Conservation (phyloP, 2,113 vertebrate species). For the Bubalus kerabau region DNA sequence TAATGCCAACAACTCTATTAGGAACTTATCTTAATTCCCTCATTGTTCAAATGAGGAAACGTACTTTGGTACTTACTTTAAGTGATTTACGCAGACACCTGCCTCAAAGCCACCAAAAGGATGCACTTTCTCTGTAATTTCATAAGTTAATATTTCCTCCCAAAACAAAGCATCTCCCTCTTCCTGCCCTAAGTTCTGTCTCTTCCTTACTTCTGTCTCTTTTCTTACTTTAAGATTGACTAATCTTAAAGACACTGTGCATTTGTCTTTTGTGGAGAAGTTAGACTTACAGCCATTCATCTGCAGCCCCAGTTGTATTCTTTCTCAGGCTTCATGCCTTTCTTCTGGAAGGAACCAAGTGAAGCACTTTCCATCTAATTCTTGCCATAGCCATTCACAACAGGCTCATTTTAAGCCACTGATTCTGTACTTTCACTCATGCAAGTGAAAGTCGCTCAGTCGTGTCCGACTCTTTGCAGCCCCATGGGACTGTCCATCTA, state of each 20-base stretch:
- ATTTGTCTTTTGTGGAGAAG: neutral
- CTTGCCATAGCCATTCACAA: neutral
- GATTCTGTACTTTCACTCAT: neutral
- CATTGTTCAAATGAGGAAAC: neutral
- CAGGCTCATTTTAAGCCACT: neutral
- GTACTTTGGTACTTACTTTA: neutral
- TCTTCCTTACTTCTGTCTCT: neutral
- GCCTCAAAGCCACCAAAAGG: neutral
- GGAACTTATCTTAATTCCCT: neutral
- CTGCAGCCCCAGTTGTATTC: neutral
- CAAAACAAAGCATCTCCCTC: neutral
- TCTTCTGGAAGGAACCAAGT: neutral
- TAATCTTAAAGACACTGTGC: neutral
- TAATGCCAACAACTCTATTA: neutral
- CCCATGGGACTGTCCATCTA: neutral
- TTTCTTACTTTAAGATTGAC: too few relatives aligned
- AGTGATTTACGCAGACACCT: neutral
- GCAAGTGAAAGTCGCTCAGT: neutral
- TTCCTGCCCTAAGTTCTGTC: neutral
- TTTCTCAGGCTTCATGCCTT: neutral
- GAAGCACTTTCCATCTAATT: neutral
- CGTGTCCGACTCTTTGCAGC: neutral
- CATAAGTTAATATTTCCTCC: neutral
- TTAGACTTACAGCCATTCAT: neutral
- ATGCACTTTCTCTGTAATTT: neutral